Conservation (phyloP, 2,888 invertebrate genomes). For the Nemotelus pantherinus region DNA sequence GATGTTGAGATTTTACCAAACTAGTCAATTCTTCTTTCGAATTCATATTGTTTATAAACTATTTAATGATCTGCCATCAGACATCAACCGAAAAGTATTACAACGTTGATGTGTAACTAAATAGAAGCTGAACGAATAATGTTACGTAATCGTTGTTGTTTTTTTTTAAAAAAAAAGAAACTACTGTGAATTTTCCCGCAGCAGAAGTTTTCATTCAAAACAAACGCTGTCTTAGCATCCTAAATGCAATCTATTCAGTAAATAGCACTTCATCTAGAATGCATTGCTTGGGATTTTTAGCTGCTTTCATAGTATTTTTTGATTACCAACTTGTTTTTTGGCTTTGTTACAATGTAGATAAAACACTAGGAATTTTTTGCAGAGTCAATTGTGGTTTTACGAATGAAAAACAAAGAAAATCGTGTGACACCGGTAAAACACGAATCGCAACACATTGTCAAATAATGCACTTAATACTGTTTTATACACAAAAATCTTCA, state of each 20-base stretch:
- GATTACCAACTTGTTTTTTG: slow-evolving; percentile 25
- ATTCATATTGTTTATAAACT: too few relatives aligned
- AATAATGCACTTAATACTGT: neutral
- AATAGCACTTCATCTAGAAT: slow-evolving; percentile 12
- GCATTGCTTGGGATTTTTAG: slow-evolving; percentile 27
- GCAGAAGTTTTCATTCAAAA: slow-evolving; percentile 24
- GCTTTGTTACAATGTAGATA: slow-evolving; percentile 15
- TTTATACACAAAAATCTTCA: neutral
- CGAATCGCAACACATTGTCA: too few relatives aligned
- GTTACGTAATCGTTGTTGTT: neutral
- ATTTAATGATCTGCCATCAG: too few relatives aligned
- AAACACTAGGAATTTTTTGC: slow-evolving; percentile 10
- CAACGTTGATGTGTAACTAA: too few relatives aligned
- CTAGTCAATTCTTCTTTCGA: too few relatives aligned
- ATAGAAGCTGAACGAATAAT: neutral
- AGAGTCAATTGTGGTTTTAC: neutral
- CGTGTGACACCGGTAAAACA: too few relatives aligned
- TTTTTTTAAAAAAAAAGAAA: too few relatives aligned
- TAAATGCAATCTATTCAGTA: slow-evolving; percentile 6
- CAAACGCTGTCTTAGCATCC: slow-evolving; percentile 17
- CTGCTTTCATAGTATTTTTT: neutral
- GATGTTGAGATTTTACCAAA: neutral
- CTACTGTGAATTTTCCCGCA: slow-evolving; percentile 26
- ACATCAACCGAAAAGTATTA: too few relatives aligned
- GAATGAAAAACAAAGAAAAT: too few relatives aligned